phyloP scores from a whole-genome alignment of 2,113 vertebrate genomes.

The Mormyrus iriodes region DNA sequence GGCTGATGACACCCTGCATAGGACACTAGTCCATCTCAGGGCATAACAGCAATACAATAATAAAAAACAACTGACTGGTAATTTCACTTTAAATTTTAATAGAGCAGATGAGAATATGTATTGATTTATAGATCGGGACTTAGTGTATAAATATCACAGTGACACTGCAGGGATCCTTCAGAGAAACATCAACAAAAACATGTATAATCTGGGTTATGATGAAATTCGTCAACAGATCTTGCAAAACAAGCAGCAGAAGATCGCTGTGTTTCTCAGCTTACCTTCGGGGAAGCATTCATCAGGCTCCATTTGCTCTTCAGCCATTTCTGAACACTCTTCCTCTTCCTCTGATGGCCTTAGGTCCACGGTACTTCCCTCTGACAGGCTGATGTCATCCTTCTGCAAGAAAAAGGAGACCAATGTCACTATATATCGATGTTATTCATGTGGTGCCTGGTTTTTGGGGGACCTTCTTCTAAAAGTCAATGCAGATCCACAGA shows the following conservation, averaged over 20 bases:
- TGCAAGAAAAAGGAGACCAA: slow-evolving; percentile 42
- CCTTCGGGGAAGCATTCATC: slow-evolving; percentile 90
- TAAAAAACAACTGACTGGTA: neutral
- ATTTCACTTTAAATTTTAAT: neutral
- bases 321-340: slow-evolving; percentile 79
- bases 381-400: slow-evolving; percentile 79
- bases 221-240: slow-evolving; percentile 12
- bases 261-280: slow-evolving; percentile 34
- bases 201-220: neutral
- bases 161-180: slow-evolving; percentile 13
- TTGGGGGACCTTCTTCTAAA: neutral
- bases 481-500: neutral
- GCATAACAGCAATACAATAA: neutral
- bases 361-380: slow-evolving; percentile 94
- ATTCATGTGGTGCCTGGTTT: neutral
- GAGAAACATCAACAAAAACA: slow-evolving; percentile 1
- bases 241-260: neutral
- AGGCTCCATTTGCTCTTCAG: slow-evolving; percentile 81
- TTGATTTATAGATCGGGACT: neutral
- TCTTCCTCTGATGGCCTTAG: slow-evolving; percentile 87
- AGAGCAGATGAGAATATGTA: neutral
- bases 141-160: neutral
- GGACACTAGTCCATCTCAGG: neutral
- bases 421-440: neutral
- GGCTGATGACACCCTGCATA: no score